phyloP scores from a whole-genome alignment of 2,797 vertebrate genomes.

The Ctenosaura bakeri region DNA sequence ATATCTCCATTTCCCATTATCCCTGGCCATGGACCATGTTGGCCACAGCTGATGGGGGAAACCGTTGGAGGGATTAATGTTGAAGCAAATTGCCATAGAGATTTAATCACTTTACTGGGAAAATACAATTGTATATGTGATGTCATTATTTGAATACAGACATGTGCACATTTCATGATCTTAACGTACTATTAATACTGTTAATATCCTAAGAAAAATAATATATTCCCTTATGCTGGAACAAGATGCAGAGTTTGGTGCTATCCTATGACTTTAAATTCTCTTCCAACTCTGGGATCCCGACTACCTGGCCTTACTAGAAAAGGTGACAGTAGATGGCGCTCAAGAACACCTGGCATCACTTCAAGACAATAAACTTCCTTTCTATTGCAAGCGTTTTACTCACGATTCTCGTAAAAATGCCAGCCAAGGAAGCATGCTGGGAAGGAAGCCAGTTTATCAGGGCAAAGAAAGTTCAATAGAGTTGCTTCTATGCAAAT shows the following conservation, averaged over 20 bases:
- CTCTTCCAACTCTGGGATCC: background rate
- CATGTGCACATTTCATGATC: background rate
- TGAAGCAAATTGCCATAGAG: background rate
- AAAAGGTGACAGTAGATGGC: conserved; percentile 11
- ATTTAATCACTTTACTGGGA: background rate
- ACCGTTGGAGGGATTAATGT: background rate
- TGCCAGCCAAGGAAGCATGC: background rate
- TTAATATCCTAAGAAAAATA: background rate
- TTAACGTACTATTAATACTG: background rate
- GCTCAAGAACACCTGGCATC: background rate
- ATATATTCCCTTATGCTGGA: background rate
- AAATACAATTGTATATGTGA: background rate
- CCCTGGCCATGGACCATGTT: background rate
- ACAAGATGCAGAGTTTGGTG: background rate
- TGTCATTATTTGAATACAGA: background rate
- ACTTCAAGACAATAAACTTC: background rate
- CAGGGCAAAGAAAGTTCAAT: conserved; percentile 16
- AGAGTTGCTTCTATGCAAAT: background rate
- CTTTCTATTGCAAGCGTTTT: background rate
- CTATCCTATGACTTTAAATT: background rate
- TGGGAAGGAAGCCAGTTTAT: conserved; percentile 4
- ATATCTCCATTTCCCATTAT: background rate
- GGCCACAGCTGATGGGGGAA: background rate
- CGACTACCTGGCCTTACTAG: background rate
- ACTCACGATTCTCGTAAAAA: background rate